Evolutionary conservation across 2,113 vertebrate species (phyloP), one percentile per base, ranked within the genome.

Genomic region (Pipa parva): DNA sequence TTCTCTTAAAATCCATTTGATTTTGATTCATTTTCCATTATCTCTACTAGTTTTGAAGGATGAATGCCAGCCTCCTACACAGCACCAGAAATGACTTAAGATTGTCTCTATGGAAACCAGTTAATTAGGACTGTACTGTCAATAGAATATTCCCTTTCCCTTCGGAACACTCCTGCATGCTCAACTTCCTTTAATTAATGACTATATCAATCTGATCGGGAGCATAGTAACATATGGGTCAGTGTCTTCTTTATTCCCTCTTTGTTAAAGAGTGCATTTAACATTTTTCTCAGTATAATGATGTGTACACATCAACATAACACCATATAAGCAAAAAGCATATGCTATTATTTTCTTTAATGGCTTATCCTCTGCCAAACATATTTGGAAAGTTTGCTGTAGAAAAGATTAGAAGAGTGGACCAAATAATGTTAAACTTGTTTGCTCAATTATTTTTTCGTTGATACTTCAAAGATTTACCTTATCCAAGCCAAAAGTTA

Each of bases 71-170:
- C n/a, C 24, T 17, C 28, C 33, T 58, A 73, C 42, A 7, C 0
- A 0, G 27, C 59, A 63, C 73, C 62, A 26, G 74, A 20, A 5
- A 69, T 75, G 55, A 45, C 52, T 73, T 45, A 48, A 61, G 76
- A 78, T 56, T 78, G 69, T 64, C 33, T 37, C 68, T 60, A 51
- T 20, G 36, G 77, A 71, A 82, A 75, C 58, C 59, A 24, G 39
- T 75, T 63, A 60, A 77, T 75, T 77, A 68, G 58, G 59, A 72
- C 37, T 73, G 63, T 46, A 24, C 59, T 73, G 71, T 63, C 77
- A 78, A 78, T 59, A 71, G 79, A 79, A 81, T 71, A 77, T 57
- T 78, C 71, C 65, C 63, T 74, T 79, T 59, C 49, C 26, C 37
- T 72, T 46, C 62, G 74, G 74, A 83, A 83, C 78, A 71, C 1